Evolutionary conservation across 2,888 invertebrate species (phyloP).

Genomic region (Osmoderma eremita): DNA sequence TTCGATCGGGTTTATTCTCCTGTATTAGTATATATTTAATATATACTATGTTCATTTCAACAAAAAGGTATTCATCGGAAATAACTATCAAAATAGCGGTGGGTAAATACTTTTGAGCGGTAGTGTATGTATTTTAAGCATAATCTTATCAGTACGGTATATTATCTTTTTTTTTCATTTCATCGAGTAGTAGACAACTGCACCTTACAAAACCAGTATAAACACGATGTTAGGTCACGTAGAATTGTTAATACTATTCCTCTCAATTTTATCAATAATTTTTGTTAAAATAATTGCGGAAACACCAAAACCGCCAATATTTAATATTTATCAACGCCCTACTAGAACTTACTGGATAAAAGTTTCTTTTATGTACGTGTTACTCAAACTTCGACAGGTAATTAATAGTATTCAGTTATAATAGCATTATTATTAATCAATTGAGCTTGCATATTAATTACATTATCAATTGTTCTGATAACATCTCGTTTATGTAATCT

Average conservation of each 20-base stretch:
- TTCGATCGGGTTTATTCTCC: too few relatives aligned
- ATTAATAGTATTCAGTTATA: constrained; percentile 23
- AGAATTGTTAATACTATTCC: constrained; percentile 41
- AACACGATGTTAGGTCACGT: constrained; percentile 26
- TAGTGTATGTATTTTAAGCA: background rate
- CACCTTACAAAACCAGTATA: background rate
- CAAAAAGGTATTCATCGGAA: too few relatives aligned
- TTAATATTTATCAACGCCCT: constrained; percentile 66
- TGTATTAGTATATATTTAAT: too few relatives aligned
- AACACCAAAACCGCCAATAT: constrained; percentile 58
- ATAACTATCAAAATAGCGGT: background rate
- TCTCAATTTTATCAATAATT: constrained; percentile 38
- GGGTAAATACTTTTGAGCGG: too few relatives aligned
- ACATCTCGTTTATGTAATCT: too few relatives aligned
- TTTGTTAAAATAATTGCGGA: constrained; percentile 40
- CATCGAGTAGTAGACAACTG: background rate
- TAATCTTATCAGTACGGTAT: background rate
- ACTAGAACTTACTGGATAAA: constrained; percentile 67
- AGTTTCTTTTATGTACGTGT: constrained; percentile 64
- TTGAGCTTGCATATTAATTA: too few relatives aligned
- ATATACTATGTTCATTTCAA: too few relatives aligned
- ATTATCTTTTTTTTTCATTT: background rate
- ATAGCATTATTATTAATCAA: background rate
- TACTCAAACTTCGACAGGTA: constrained; percentile 66
- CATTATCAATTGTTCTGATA: too few relatives aligned